phyloP scores from a whole-genome alignment of 2,888 invertebrate species.

The Stramonita haemastoma region DNA sequence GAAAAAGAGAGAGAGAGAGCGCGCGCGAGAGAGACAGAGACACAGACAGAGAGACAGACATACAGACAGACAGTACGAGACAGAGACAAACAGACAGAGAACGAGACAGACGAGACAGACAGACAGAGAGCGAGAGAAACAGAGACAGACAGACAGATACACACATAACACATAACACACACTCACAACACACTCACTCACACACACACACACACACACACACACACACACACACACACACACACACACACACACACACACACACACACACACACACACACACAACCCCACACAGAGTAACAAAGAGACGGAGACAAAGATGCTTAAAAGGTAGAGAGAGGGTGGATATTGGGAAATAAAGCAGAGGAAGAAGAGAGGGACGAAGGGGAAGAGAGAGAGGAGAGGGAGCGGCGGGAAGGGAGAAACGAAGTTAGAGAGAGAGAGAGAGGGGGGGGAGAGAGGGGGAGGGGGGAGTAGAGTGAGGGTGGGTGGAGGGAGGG shows the following conservation, averaged over 20 bases:
- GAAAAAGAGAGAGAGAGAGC: neutral
- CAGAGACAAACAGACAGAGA: no score
- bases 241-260: neutral
- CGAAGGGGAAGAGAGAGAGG: neutral
- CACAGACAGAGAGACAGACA: neutral
- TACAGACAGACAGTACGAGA: neutral
- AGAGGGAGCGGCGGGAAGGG: neutral
- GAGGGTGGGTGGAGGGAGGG: neutral
- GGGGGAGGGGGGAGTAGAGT: neutral
- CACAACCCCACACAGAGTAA: no score
- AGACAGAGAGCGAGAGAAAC: neutral
- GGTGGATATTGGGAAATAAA: neutral
- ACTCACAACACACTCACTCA: neutral
- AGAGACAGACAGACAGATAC: neutral
- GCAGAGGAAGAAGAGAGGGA: neutral
- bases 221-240: neutral
- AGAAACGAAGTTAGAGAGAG: neutral
- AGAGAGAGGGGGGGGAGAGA: neutral
- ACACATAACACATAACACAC: no score
- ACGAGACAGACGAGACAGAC: neutral
- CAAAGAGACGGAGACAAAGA: no score
- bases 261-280: neutral
- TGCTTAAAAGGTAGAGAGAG: no score
- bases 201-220: constrained; percentile 1
- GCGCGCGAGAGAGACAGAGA: no score